These are phyloP conservation scores for Porites rus DNA, from an alignment of 92 coral and sea anemone genomes.

Conservation along the genomic window DNA sequence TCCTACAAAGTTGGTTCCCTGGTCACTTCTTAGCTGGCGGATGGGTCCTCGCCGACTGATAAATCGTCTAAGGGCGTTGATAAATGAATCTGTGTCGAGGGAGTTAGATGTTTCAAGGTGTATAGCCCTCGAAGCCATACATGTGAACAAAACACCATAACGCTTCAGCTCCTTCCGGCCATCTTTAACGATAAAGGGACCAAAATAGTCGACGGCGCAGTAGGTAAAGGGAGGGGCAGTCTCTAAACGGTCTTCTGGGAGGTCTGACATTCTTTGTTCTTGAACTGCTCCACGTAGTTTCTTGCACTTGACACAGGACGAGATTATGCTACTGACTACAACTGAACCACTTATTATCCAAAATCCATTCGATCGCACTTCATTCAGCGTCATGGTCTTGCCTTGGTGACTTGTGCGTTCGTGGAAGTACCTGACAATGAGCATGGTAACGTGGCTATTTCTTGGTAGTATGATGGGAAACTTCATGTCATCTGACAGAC, in stretches of 20 bases:
- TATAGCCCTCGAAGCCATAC: constrained; percentile 51
- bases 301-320: constrained; percentile 39
- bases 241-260: constrained; percentile 58
- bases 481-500: too few relatives aligned
- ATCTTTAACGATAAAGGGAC: constrained; percentile 51
- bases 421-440: constrained; percentile 40
- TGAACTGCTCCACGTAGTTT: constrained; percentile 23
- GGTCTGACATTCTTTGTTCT: constrained; percentile 56
- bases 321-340: not conserved
- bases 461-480: too few relatives aligned
- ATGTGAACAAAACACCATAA: constrained; percentile 41
- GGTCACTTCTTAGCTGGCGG: too few relatives aligned
- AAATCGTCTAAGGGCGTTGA: too few relatives aligned
- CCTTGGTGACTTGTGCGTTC: constrained; percentile 42
- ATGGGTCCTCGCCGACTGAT: too few relatives aligned
- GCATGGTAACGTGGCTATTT: too few relatives aligned
- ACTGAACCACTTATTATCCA: constrained; percentile 42
- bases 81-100: too few relatives aligned
- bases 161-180: constrained; percentile 46
- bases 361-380: constrained; percentile 30
- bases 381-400: constrained; percentile 35
- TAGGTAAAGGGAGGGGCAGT: constrained; percentile 50
- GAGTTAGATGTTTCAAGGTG: constrained; percentile 61
- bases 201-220: constrained; percentile 69
- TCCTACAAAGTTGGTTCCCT: constrained; percentile 40